These are phyloP conservation scores for Epinotia bilunana DNA, from an alignment of 2,888 invertebrate species.

Conservation along the genomic window DNA sequence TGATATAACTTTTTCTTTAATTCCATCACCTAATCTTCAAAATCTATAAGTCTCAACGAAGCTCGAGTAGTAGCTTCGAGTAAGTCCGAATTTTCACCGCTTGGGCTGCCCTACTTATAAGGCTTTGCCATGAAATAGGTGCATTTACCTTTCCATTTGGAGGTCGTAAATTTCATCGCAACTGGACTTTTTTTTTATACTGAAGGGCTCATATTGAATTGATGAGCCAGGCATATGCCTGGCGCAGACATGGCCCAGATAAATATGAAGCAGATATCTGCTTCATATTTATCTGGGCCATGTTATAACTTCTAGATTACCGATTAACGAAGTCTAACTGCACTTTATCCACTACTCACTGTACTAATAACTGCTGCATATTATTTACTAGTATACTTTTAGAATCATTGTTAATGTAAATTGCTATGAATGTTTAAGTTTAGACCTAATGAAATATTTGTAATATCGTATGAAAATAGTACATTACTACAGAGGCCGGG, in stretches of 20 bases:
- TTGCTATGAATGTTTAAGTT: too few relatives aligned
- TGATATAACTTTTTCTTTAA: too few relatives aligned
- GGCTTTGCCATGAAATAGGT: neutral
- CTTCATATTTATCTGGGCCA: slow-evolving; percentile 33
- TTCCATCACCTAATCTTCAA: too few relatives aligned
- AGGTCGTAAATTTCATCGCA: neutral
- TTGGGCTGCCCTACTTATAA: neutral
- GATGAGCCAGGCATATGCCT: slow-evolving; percentile 24
- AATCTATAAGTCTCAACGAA: too few relatives aligned
- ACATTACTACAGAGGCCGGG: too few relatives aligned
- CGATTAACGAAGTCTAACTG: slow-evolving; percentile 25
- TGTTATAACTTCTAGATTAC: slow-evolving; percentile 7
- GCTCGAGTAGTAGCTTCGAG: too few relatives aligned
- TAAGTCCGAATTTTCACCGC: too few relatives aligned
- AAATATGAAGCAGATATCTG: too few relatives aligned
- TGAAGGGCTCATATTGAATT: slow-evolving; percentile 24
- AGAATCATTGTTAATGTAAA: too few relatives aligned
- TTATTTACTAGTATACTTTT: neutral
- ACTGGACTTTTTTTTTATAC: neutral
- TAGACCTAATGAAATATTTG: too few relatives aligned
- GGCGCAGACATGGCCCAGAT: too few relatives aligned
- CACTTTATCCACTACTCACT: slow-evolving; percentile 17
- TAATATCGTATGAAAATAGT: too few relatives aligned
- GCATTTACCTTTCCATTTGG: neutral
- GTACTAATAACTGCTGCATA: neutral